phyloP scores from a whole-genome alignment of 1,140 invertebrate species.

The Neuroterus valhalla region DNA sequence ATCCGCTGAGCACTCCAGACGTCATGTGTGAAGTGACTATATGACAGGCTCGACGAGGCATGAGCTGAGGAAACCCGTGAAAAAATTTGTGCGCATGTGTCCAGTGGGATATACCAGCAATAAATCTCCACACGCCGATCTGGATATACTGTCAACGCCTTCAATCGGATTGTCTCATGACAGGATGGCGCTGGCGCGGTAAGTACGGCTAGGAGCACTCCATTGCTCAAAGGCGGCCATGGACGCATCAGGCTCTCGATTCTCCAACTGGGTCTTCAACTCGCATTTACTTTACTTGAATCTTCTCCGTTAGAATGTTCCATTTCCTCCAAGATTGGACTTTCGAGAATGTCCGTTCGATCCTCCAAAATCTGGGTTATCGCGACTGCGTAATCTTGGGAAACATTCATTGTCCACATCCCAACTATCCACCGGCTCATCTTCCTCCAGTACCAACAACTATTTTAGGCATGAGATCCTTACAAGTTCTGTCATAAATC shows the following conservation, averaged over 20 bases:
- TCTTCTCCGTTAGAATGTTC: slow-evolving; percentile 4
- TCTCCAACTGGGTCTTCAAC: slow-evolving; percentile 45
- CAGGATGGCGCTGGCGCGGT: slow-evolving; percentile 80
- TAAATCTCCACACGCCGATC: slow-evolving; percentile 73
- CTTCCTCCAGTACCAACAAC: no score
- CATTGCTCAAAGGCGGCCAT: slow-evolving; percentile 50
- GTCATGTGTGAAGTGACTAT: slow-evolving; percentile 55
- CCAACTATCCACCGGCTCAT: no score
- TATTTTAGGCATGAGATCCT: no score
- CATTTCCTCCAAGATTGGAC: background rate
- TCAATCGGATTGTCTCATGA: slow-evolving; percentile 78
- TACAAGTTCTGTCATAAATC: no score
- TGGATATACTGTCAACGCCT: slow-evolving; percentile 78
- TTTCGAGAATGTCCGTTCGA: background rate
- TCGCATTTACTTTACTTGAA: slow-evolving; percentile 23
- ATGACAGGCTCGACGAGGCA: slow-evolving; percentile 61
- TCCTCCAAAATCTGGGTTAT: slow-evolving; percentile 26
- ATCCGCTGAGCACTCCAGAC: slow-evolving; percentile 47
- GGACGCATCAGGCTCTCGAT: slow-evolving; percentile 38
- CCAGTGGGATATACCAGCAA: slow-evolving; percentile 71
- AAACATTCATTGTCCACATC: no score
- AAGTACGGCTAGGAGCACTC: slow-evolving; percentile 65
- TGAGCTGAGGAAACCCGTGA: slow-evolving; percentile 45
- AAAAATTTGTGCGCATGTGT: slow-evolving; percentile 72
- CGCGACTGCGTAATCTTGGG: slow-evolving; percentile 13